A percentile compares a stretch with the other conserved stretches of the same genome.
Evolutionary conservation across 2,113 vertebrate species (phyloP).

Genomic region (Platysternon megacephalum): DNA sequence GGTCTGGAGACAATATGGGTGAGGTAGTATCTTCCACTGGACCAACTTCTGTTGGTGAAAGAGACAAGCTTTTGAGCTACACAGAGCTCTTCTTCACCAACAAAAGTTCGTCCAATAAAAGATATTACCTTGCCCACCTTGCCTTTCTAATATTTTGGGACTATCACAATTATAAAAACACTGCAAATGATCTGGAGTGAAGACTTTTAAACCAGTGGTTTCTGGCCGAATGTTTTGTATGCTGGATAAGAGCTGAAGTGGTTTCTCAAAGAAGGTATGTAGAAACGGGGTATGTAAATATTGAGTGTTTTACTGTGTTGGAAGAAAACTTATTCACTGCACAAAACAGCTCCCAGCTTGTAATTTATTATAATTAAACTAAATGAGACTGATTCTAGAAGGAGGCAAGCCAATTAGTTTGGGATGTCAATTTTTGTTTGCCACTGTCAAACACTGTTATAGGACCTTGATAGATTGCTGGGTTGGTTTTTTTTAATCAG

Average conservation of each 20-base stretch:
- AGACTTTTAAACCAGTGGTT: not conserved
- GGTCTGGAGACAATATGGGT: not conserved
- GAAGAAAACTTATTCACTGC: not conserved
- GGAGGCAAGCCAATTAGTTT: constrained; percentile 60
- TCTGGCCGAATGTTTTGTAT: not conserved
- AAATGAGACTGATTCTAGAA: constrained; percentile 44
- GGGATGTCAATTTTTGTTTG: constrained; percentile 62
- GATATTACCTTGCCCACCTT: not conserved
- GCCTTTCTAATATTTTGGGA: not conserved
- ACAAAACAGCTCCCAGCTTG: constrained; percentile 19
- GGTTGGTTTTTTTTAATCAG: constrained; percentile 13
- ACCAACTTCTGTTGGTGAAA: not conserved
- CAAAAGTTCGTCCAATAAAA: not conserved
- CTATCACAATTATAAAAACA: not conserved
- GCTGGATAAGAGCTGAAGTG: not conserved
- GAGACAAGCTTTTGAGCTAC: not conserved
- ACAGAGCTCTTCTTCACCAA: not conserved
- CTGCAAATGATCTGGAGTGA: not conserved
- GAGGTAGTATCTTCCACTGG: not conserved
- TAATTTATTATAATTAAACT: constrained; percentile 68
- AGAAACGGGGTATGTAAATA: rapidly evolving
- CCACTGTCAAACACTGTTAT: constrained; percentile 60
- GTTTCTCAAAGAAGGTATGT: not conserved
- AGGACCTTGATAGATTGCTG: constrained; percentile 35
- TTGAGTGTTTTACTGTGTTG: not conserved